Conservation (phyloP, 2,888 invertebrate species). For the Euzophera pinguis region DNA sequence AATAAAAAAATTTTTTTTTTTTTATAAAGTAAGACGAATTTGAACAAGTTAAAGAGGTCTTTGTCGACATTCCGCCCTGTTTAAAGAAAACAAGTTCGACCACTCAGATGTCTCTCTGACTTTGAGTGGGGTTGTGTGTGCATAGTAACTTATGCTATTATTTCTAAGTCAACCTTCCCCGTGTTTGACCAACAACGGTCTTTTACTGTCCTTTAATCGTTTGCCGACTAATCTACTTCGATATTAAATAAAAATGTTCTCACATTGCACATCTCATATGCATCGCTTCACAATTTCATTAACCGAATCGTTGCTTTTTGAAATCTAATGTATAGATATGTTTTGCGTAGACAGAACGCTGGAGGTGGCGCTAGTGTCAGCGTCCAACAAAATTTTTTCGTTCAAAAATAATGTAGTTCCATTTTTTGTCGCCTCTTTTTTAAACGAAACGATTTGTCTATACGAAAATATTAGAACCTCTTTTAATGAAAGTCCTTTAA, state of each 20-base stretch:
- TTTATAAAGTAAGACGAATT: constrained; percentile 18
- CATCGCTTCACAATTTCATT: constrained; percentile 23
- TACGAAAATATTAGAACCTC: too few species aligned
- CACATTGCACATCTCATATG: constrained; percentile 35
- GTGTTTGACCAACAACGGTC: constrained; percentile 71
- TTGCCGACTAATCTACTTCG: constrained; percentile 54
- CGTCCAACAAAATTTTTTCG: too few species aligned
- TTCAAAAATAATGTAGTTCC: too few species aligned
- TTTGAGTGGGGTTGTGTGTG: constrained; percentile 67
- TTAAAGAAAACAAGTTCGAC: constrained; percentile 71
- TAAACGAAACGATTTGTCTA: too few species aligned
- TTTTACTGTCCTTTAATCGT: constrained; percentile 63
- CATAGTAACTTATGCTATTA: constrained; percentile 75
- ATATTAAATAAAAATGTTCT: constrained; percentile 43
- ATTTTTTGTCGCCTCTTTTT: too few species aligned
- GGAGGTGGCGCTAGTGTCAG: too few species aligned
- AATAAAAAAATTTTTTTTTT: too few species aligned
- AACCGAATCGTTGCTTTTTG: too few species aligned
- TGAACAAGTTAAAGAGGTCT: constrained; percentile 29
- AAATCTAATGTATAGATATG: too few species aligned
- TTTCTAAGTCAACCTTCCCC: constrained; percentile 70
- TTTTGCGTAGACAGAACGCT: too few species aligned
- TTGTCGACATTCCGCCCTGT: constrained; percentile 53
- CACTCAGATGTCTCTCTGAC: constrained; percentile 59
- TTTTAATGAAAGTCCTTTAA: too few species aligned